Evolutionary conservation across 2,113 vertebrate species (phyloP).

Genomic region (Archocentrus centrarchus): DNA sequence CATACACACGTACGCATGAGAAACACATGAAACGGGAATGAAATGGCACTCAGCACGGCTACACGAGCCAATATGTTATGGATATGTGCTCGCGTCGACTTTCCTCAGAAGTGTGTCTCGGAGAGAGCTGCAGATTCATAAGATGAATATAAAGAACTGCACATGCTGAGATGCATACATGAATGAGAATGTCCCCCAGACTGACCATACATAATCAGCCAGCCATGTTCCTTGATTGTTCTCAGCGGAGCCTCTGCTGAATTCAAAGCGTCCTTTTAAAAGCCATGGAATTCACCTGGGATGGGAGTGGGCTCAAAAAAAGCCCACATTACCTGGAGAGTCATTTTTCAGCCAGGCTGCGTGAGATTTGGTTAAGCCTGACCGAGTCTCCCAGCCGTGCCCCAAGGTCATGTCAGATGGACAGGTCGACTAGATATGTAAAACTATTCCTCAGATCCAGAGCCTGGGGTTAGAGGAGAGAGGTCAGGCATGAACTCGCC

Average conservation of each 20-base stretch:
- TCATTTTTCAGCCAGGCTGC: constrained; percentile 68
- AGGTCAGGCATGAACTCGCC: constrained; percentile 65
- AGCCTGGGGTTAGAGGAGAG: constrained; percentile 71
- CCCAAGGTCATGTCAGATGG: constrained; percentile 71
- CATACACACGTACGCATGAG: background rate
- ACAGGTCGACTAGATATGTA: constrained; percentile 79
- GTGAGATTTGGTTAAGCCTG: constrained; percentile 79
- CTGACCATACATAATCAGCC: constrained; percentile 79
- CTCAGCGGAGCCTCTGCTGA: constrained; percentile 70
- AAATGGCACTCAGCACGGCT: constrained; percentile 9
- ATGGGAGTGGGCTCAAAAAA: constrained; percentile 22
- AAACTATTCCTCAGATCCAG: constrained; percentile 73
- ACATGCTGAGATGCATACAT: constrained; percentile 76
- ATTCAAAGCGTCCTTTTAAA: constrained; percentile 81
- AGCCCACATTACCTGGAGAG: constrained; percentile 71
- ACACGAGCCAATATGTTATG: constrained; percentile 25
- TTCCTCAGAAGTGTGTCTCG: constrained; percentile 56
- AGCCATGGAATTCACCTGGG: constrained; percentile 78
- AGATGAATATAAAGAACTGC: constrained; percentile 69
- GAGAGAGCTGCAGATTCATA: constrained; percentile 62
- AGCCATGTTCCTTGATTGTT: constrained; percentile 80
- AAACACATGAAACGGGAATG: constrained; percentile 4
- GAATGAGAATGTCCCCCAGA: constrained; percentile 79
- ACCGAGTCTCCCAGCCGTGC: constrained; percentile 34
- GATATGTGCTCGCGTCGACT: constrained; percentile 38